A percentile compares a stretch with the other conserved stretches of the same genome.
Conservation (phyloP, 2,113 vertebrate genomes). For the Vombatus ursinus region DNA sequence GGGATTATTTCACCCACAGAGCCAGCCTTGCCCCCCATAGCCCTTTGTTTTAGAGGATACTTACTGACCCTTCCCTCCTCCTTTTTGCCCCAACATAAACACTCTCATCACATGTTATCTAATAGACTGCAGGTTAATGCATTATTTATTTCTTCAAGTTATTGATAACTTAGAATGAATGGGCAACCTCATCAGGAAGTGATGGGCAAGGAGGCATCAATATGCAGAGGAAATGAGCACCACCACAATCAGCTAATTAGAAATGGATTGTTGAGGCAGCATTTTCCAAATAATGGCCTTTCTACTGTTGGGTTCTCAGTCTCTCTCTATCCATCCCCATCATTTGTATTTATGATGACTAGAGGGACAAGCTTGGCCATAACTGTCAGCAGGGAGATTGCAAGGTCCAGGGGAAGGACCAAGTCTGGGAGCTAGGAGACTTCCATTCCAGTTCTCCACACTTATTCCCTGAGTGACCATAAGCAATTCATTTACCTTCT, state of each 20-base stretch:
- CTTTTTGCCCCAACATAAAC: conserved; percentile 18
- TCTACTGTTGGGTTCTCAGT: neutral
- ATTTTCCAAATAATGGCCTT: conserved; percentile 1
- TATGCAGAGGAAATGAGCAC: conserved; percentile 36
- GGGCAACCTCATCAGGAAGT: conserved; percentile 40
- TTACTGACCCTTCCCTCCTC: conserved; percentile 40
- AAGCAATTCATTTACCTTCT: neutral
- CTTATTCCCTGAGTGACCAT: neutral
- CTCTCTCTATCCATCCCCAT: neutral
- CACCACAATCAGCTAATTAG: conserved; percentile 52
- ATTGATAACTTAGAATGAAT: conserved; percentile 64
- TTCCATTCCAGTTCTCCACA: neutral
- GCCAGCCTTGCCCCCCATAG: neutral
- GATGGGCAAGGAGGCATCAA: conserved; percentile 43
- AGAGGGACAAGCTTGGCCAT: neutral
- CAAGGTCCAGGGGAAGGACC: neutral
- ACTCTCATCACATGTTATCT: conserved; percentile 20
- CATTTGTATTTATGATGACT: neutral
- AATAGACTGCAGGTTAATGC: conserved; percentile 61
- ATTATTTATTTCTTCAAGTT: conserved; percentile 62
- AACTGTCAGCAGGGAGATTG: neutral
- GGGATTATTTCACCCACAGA: neutral
- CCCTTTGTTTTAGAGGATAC: conserved; percentile 18
- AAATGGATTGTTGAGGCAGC: conserved; percentile 18
- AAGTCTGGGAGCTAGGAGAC: neutral